phyloP scores from a whole-genome alignment of 2,113 vertebrate species.

The Stictonetta naevosa region DNA sequence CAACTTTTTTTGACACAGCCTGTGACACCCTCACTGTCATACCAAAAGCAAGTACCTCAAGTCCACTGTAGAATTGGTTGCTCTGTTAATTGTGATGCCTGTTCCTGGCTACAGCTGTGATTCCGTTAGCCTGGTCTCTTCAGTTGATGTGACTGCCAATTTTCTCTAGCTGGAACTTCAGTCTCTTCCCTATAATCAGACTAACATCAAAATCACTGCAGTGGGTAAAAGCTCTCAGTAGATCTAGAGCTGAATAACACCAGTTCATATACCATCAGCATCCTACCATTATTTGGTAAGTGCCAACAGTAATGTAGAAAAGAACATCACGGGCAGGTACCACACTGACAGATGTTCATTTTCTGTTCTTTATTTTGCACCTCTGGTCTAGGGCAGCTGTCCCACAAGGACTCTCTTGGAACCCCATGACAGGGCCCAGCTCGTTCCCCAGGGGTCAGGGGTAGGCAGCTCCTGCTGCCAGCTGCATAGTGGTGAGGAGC shows the following conservation, averaged over 20 bases:
- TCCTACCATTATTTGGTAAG: background rate
- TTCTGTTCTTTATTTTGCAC: background rate
- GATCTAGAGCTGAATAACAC: background rate
- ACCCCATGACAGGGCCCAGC: background rate
- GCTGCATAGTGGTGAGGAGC: background rate
- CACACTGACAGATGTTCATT: background rate
- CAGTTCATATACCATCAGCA: background rate
- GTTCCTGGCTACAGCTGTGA: background rate
- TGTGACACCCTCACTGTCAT: background rate
- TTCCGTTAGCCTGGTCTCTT: background rate
- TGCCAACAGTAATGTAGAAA: background rate
- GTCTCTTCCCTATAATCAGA: background rate
- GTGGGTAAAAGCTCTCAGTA: background rate
- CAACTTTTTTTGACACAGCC: background rate
- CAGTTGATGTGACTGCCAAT: background rate
- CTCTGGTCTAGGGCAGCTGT: background rate
- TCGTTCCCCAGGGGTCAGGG: background rate
- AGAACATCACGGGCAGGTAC: background rate
- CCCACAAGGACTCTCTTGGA: background rate
- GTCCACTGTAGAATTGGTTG: no score
- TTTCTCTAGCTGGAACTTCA: background rate
- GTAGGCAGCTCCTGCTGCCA: background rate
- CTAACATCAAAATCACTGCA: background rate
- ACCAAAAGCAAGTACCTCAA: background rate
- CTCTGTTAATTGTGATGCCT: background rate